Conservation (phyloP, 2,113 vertebrate species). For the Dryoscopus gambensis region DNA sequence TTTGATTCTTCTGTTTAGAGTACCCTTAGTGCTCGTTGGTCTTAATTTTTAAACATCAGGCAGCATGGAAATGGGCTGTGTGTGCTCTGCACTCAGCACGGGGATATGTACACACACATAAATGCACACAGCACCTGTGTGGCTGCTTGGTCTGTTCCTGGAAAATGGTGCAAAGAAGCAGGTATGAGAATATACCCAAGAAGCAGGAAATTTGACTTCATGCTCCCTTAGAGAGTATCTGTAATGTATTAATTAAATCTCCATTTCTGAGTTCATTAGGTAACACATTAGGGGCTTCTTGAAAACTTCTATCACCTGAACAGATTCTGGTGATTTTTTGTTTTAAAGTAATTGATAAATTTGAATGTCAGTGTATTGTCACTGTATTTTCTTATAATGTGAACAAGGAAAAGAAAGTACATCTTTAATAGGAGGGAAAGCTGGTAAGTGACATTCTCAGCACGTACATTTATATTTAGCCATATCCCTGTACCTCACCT, state of each 20-base stretch:
- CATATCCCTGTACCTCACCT: background rate
- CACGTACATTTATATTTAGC: background rate
- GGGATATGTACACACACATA: fast-evolving
- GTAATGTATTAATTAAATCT: background rate
- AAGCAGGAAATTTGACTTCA: background rate
- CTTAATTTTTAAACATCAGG: background rate
- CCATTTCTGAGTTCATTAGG: background rate
- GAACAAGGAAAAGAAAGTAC: background rate
- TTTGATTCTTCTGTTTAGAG: background rate
- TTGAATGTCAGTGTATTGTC: background rate
- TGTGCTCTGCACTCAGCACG: background rate
- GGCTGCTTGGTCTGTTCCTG: background rate
- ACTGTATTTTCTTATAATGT: background rate
- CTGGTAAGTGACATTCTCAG: background rate
- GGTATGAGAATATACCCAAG: background rate
- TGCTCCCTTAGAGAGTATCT: background rate
- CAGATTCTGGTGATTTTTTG: background rate
- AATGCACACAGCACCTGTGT: fast-evolving
- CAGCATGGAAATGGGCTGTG: background rate
- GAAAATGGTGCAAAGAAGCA: background rate
- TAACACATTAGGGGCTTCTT: background rate
- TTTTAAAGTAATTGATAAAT: background rate
- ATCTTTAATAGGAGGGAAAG: background rate
- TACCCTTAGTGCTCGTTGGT: background rate
- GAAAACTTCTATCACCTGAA: background rate